Evolutionary conservation across 2,888 invertebrate species (phyloP), one percentile per base, ranked within the genome.

Genomic region (Parascotia fuliginaria): DNA sequence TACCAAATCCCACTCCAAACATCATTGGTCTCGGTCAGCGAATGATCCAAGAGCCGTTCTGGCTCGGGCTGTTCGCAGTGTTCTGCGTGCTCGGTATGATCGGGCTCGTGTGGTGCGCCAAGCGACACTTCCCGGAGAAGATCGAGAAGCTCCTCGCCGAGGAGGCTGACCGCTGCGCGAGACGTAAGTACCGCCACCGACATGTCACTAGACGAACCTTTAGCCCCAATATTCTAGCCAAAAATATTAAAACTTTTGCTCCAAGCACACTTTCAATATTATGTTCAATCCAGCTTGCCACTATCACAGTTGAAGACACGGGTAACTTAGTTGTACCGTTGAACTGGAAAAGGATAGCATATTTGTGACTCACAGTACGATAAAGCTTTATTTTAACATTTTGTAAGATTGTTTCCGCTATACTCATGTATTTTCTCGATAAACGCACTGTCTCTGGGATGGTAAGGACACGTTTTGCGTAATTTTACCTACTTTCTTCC

Each of bases 41-140:
- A 16, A 96, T 97, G 95, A 89, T 97, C 22, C 96, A 96, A 68
- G 97, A 97, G 79, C 97, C 97, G 0, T 97, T 97, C 83, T 97
- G 97, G 97, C 91, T 97, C 33, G 97, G 97, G 0, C 92, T 97
- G 29, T 96, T 97, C 79, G 96, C 97, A 0, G 97, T 97, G 0
- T 95, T 96, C 70, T 94, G 95, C 7, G 96, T 97, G 0, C 93
- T 97, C 70, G 95, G 95, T 41, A 93, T 96, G 57, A 96, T 97
- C 62, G 96, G 96, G 11, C 88, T 96, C 41, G 94, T 97, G 12
- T 97, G 96, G 95, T 96, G 97, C 80, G 96, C 96, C 64, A 96
- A 96, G 78, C 90, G 97, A 41, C 97, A 97, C 84, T 97, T 97
- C 81, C 96, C 97, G 0, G 96, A 96, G 78, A 96, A 96, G 84